These are phyloP conservation scores for Atrina japonica DNA, from an alignment of 2,888 invertebrate species.

Conservation along the genomic window DNA sequence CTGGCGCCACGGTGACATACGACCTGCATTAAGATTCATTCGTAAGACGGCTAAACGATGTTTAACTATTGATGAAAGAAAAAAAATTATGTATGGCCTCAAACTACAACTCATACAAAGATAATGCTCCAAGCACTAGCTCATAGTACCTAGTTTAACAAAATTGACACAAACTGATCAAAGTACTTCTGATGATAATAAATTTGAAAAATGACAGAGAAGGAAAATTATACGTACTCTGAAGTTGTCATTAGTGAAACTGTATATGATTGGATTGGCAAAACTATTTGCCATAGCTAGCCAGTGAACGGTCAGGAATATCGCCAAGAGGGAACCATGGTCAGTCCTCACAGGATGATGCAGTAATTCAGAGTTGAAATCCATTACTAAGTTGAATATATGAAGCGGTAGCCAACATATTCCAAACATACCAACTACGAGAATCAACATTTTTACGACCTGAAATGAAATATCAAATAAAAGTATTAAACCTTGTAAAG, in stretches of 20 bases:
- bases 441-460: constrained; percentile 66
- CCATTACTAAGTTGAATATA: constrained; percentile 62
- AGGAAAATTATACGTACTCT: constrained; percentile 71
- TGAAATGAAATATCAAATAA: constrained; percentile 30
- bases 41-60: too few relatives aligned
- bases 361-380: constrained; percentile 50
- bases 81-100: too few relatives aligned
- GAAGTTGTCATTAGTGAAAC: constrained; percentile 76
- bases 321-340: constrained; percentile 41
- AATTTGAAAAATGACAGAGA: too few relatives aligned
- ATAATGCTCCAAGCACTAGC: too few relatives aligned
- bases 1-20: too few relatives aligned
- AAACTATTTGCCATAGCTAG: constrained; percentile 77
- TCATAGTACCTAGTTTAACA: too few relatives aligned
- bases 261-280: constrained; percentile 75
- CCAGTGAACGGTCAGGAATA: constrained; percentile 72
- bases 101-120: too few relatives aligned
- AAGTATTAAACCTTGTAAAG: too few relatives aligned
- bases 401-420: constrained; percentile 73
- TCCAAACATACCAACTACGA: constrained; percentile 68
- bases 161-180: too few relatives aligned
- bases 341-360: constrained; percentile 30
- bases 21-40: too few relatives aligned
- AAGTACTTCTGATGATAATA: too few relatives aligned
- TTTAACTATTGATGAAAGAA: too few relatives aligned